These are phyloP conservation scores for Hemibagrus wyckioides DNA, from an alignment of 2,113 vertebrate species.

Conservation along the genomic window DNA sequence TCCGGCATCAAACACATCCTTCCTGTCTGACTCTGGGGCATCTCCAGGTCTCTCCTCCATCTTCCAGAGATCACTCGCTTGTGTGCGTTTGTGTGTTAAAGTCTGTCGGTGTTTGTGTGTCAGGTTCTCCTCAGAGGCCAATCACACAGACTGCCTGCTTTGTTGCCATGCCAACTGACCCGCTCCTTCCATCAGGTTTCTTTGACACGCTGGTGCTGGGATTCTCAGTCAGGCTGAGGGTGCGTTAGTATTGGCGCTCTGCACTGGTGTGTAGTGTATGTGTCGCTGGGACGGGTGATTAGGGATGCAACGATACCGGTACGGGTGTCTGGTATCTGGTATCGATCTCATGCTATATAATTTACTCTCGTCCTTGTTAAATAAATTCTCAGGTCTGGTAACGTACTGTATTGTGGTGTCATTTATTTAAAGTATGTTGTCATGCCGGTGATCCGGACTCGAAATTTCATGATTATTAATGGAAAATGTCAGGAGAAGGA, in stretches of 20 bases:
- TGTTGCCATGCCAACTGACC: conserved; percentile 43
- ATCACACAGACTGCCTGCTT: conserved; percentile 31
- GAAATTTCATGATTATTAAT: background rate
- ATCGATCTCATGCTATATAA: background rate
- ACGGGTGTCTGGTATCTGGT: background rate
- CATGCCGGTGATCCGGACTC: background rate
- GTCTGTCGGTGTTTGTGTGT: conserved; percentile 39
- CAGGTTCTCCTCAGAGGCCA: conserved; percentile 36
- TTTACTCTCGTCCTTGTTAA: background rate
- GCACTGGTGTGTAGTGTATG: background rate
- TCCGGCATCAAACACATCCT: conserved; percentile 35
- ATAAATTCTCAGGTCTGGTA: background rate
- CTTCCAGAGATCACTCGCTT: conserved; percentile 19
- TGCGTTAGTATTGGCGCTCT: conserved; percentile 2
- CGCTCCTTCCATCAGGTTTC: conserved; percentile 30
- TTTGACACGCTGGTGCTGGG: conserved; percentile 39
- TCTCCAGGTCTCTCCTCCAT: background rate
- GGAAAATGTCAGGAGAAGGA: background rate
- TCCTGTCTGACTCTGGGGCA: conserved; percentile 13
- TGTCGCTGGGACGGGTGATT: background rate
- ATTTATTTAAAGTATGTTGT: background rate
- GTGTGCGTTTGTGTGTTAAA: conserved; percentile 28
- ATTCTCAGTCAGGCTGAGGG: background rate
- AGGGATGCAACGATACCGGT: background rate
- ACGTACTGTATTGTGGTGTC: background rate